Evolutionary conservation across 2,797 vertebrate genomes (phyloP), one percentile per base, ranked within the genome.

Genomic region (Argya squamiceps): DNA sequence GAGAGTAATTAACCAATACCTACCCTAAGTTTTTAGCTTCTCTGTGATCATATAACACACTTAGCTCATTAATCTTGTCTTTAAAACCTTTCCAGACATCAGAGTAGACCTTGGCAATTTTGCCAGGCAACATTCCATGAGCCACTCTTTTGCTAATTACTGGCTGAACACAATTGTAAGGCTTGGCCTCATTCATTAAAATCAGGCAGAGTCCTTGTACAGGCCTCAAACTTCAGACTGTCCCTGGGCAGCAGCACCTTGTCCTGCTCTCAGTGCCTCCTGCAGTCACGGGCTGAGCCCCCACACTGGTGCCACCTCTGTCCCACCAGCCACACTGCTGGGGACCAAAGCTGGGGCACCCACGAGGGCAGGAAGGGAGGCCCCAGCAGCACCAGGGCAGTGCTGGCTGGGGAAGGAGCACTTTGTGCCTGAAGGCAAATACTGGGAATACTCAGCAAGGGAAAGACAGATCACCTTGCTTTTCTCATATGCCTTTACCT

Each of bases 261-360:
- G 15, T 9, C 29, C 53, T 53, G 16, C 43, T 47, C 21, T 27
- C 3, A 0, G 4, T 4, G 18, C 19, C 39, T 50, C 13, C 37
- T 0, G 0, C 15, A 16, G 62, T 1, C 62, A 3, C 26, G 0
- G 8, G 30, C 70, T 2, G 1, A 3, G 19, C 11, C 19, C 29
- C 46, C 6, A 3, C 7, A 4, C 12, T 2, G 5, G 4, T 56
- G 32, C 11, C 70, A 63, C 39, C 52, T 75, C n/a, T 9, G 5
- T 64, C 16, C 44, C 62, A 32, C 3, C 34, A 15, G 34, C 34
- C 37, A 5, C 64, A 1, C 7, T 3, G 11, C 5, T 22, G 3
- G 50, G 36, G 24, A 39, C n/a, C 6, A 15, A 18, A 3, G 34
- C 19, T 2, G 3, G 36, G 53, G 6, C 39, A 20, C 18, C 20